These are phyloP conservation scores for Acipenser oxyrinchus DNA, from an alignment of 2,797 vertebrate genomes.

Conservation along the genomic window DNA sequence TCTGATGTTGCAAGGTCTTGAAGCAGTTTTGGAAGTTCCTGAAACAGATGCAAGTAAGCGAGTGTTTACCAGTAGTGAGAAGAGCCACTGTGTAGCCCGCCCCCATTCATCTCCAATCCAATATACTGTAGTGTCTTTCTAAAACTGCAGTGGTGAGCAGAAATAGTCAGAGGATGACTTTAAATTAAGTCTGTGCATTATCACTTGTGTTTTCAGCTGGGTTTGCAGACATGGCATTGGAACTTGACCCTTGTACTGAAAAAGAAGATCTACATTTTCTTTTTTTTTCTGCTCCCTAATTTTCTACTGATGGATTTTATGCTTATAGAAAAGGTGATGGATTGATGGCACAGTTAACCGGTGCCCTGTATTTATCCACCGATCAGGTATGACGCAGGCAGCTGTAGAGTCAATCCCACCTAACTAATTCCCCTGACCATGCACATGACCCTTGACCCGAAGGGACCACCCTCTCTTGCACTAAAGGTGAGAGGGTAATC, in stretches of 20 bases:
- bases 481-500: slow-evolving; percentile 39
- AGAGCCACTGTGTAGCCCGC: not conserved
- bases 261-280: too few relatives aligned
- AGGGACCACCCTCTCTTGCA: slow-evolving; percentile 44
- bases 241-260: too few relatives aligned
- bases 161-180: too few relatives aligned
- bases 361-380: slow-evolving; percentile 26
- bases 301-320: slow-evolving; percentile 50
- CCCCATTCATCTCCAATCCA: not conserved
- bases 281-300: slow-evolving; percentile 25
- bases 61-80: not conserved
- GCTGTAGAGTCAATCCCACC: slow-evolving; percentile 19
- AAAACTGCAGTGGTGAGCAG: too few relatives aligned
- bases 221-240: too few relatives aligned
- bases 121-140: too few relatives aligned
- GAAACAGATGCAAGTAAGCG: slow-evolving; percentile 16
- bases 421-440: slow-evolving; percentile 13
- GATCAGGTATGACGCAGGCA: slow-evolving; percentile 32
- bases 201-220: too few relatives aligned
- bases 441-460: slow-evolving; percentile 42
- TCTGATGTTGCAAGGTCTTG: slow-evolving; percentile 89
- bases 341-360: slow-evolving; percentile 28
- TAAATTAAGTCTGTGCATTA: too few relatives aligned
- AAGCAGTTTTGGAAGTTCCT: slow-evolving; percentile 93
- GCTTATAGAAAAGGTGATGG: slow-evolving; percentile 47